Conservation (phyloP, 1,140 invertebrate genomes). For the Zaprionus ornatus region DNA sequence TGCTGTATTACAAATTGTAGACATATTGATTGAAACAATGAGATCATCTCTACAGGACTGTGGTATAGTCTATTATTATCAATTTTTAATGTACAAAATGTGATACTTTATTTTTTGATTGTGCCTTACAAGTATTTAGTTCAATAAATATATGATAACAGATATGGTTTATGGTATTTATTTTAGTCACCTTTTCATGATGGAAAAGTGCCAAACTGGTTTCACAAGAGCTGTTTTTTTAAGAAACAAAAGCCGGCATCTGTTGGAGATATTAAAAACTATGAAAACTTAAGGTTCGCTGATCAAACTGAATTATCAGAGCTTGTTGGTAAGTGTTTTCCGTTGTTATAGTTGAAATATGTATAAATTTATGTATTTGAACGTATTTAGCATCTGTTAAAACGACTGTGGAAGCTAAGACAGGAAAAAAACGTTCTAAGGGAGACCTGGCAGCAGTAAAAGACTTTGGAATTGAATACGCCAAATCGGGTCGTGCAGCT, state of each 20-base stretch:
- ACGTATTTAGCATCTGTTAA: conserved; percentile 14
- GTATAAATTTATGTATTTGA: not conserved
- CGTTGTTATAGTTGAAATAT: not conserved
- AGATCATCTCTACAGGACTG: no score
- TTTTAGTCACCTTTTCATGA: conserved; percentile 93
- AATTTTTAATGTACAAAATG: no score
- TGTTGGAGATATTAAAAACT: conserved; percentile 92
- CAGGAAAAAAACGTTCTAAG: conserved; percentile 84
- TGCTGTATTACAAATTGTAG: no score
- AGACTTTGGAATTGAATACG: conserved; percentile 94
- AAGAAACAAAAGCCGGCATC: conserved; percentile 89
- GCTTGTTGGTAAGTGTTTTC: conserved; percentile 86
- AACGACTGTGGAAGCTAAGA: conserved; percentile 30
- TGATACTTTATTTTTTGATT: not conserved
- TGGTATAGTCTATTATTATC: no score
- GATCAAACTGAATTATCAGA: conserved; percentile 94
- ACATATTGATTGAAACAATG: no score
- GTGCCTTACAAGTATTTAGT: not conserved
- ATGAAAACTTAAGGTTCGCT: conserved; percentile 91
- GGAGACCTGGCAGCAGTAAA: conserved; percentile 83
- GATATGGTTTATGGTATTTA: not conserved
- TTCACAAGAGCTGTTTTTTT: conserved; percentile 96
- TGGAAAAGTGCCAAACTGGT: conserved; percentile 95
- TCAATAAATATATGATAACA: not conserved
- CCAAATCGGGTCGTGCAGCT: conserved; percentile 92